A percentile compares a stretch with the other conserved stretches of the same genome.
phyloP scores from a whole-genome alignment of 2,113 vertebrate species.

The Sceloporus undulatus region DNA sequence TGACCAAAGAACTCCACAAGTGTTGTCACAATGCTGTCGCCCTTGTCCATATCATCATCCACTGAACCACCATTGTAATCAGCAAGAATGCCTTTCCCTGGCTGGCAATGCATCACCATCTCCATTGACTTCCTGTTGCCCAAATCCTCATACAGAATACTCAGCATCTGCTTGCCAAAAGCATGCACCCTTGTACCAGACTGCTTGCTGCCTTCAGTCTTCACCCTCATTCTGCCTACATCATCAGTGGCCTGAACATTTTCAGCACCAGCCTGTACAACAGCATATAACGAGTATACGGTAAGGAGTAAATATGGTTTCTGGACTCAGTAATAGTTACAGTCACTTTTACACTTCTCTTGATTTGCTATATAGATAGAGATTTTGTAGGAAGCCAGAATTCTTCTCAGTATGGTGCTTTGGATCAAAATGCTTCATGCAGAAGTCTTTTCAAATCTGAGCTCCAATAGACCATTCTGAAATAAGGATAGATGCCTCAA shows the following conservation, averaged over 20 bases:
- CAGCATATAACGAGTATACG: constrained; percentile 82
- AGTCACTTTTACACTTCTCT: neutral
- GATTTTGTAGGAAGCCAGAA: neutral
- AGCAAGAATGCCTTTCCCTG: constrained; percentile 81
- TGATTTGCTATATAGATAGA: constrained; percentile 13
- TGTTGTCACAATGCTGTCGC: constrained; percentile 78
- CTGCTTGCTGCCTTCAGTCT: constrained; percentile 84
- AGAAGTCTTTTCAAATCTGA: neutral
- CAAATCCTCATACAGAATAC: constrained; percentile 78
- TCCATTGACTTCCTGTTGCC: constrained; percentile 75
- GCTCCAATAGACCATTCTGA: neutral
- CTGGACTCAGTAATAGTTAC: neutral
- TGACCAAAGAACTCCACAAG: constrained; percentile 78
- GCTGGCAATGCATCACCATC: constrained; percentile 66
- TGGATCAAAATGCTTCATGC: neutral
- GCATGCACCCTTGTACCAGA: constrained; percentile 78
- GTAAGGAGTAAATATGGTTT: constrained; percentile 73
- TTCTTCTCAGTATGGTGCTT: neutral
- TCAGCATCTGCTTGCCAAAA: constrained; percentile 81
- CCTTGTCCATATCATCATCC: constrained; percentile 85
- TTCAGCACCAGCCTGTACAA: constrained; percentile 86
- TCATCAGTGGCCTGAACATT: constrained; percentile 90
- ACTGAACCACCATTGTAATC: constrained; percentile 80
- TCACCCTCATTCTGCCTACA: constrained; percentile 85
- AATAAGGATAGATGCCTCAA: neutral